These are phyloP conservation scores for Nemopilema nomurai DNA, from an alignment of 30 jellyfish, hydroid and myxozoan species.

Conservation along the genomic window DNA sequence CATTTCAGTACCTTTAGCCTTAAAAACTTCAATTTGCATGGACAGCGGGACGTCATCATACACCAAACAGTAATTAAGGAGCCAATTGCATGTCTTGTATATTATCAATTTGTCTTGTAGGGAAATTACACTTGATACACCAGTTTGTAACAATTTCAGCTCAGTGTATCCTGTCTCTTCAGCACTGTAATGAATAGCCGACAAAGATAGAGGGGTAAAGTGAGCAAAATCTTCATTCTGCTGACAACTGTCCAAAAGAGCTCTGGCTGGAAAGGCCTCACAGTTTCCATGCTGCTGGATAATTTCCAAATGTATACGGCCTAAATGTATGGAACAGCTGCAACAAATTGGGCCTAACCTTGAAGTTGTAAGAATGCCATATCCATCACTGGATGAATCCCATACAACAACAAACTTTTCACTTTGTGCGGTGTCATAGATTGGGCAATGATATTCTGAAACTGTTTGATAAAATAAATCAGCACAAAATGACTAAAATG, in stretches of 20 bases:
- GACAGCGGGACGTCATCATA: background rate
- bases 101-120: background rate
- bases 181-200: background rate
- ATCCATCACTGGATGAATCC: background rate
- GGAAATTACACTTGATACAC: background rate
- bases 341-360: conserved; percentile 12
- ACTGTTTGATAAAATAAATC: background rate
- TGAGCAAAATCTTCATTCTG: background rate
- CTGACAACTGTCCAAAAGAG: background rate
- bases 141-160: background rate
- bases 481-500: background rate
- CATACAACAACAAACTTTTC: conserved; percentile 10
- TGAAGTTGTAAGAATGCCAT: conserved; percentile 3
- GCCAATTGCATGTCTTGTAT: background rate
- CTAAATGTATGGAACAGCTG: conserved; percentile 5
- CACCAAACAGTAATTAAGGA: background rate
- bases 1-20: background rate
- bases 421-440: background rate
- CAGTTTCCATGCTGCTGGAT: background rate
- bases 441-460: conserved; percentile 8
- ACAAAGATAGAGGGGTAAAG: background rate
- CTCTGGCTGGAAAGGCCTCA: background rate
- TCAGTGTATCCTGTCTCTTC: background rate
- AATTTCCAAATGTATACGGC: conserved; percentile 2
- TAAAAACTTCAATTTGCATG: background rate